These are phyloP conservation scores for Drosophila mojavensis DNA, from an alignment of 1,140 invertebrate genomes.

Conservation along the genomic window DNA sequence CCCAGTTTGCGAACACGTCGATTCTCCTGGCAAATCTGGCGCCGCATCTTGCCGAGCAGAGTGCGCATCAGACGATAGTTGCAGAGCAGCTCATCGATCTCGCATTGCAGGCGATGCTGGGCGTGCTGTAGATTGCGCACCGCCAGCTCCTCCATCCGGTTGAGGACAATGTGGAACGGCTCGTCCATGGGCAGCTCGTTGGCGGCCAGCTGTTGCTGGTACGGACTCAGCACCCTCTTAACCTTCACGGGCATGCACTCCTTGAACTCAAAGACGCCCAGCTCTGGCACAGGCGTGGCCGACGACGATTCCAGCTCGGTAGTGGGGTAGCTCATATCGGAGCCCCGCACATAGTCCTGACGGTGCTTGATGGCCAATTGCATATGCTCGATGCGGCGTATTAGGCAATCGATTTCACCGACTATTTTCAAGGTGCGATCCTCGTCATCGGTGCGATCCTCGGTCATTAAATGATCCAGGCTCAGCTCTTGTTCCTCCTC, in stretches of 20 bases:
- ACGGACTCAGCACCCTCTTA: background rate
- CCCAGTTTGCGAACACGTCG: background rate
- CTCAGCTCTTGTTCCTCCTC: constrained; percentile 27
- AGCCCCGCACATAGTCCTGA: background rate
- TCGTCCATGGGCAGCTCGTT: background rate
- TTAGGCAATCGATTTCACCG: constrained; percentile 46
- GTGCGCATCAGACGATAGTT: constrained; percentile 18
- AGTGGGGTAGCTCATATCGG: background rate
- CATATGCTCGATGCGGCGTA: constrained; percentile 51
- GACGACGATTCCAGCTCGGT: background rate
- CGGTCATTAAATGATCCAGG: background rate
- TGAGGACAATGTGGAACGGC: background rate
- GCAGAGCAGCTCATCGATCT: constrained; percentile 43
- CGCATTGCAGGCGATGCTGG: constrained; percentile 40
- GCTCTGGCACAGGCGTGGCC: background rate
- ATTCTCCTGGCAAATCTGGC: background rate
- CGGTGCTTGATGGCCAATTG: constrained; percentile 45
- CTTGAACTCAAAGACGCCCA: background rate
- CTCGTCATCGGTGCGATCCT: constrained; percentile 38
- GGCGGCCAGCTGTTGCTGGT: background rate
- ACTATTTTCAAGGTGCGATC: constrained; percentile 10
- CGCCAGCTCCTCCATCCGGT: constrained; percentile 27
- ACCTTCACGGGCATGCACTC: background rate
- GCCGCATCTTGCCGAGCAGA: background rate
- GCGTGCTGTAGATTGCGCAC: constrained; percentile 33